phyloP scores from a whole-genome alignment of 2,797 vertebrate species.

The Zalophus californianus region DNA sequence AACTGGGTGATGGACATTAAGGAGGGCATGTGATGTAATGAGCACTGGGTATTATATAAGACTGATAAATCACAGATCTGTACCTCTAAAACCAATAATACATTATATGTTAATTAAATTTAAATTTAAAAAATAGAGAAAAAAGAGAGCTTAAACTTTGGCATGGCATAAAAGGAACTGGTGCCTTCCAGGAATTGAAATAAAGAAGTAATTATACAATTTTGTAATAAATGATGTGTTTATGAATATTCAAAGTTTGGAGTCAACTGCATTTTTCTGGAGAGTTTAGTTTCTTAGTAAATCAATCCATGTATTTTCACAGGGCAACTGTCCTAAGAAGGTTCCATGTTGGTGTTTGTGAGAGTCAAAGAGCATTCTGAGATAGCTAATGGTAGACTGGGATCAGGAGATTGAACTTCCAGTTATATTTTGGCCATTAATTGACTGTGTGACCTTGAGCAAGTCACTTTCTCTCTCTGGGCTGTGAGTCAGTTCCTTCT shows the following conservation, averaged over 20 bases:
- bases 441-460: slow-evolving; percentile 36
- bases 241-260: neutral
- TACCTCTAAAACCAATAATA: too few relatives aligned
- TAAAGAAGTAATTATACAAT: neutral
- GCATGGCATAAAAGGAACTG: neutral
- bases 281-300: neutral
- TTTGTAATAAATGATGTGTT: neutral
- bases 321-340: neutral
- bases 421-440: neutral
- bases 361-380: neutral
- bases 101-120: too few relatives aligned
- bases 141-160: neutral
- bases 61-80: too few relatives aligned
- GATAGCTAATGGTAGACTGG: neutral
- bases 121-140: too few relatives aligned
- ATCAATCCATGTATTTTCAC: neutral
- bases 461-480: neutral
- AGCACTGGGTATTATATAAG: too few relatives aligned
- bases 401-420: neutral
- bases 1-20: too few relatives aligned
- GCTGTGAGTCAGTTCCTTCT: neutral
- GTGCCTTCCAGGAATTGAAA: neutral
- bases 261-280: neutral
- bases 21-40: too few relatives aligned
- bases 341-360: neutral